Evolutionary conservation across 2,797 vertebrate species (phyloP).

Genomic region (Taenioides sp.): DNA sequence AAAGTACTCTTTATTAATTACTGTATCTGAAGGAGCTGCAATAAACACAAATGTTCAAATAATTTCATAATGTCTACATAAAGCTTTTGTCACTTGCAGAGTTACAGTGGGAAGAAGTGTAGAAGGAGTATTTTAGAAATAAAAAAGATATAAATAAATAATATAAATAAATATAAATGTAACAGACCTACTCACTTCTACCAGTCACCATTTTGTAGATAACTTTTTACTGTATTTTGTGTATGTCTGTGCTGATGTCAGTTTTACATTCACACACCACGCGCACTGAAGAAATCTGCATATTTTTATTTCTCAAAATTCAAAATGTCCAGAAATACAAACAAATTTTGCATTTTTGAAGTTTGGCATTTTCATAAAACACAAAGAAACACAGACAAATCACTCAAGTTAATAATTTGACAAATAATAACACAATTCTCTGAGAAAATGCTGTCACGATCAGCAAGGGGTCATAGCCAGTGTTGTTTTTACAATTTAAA

Average conservation of each 20-base stretch:
- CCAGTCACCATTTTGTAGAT: background rate
- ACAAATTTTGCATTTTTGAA: slow-evolving; percentile 34
- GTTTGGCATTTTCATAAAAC: slow-evolving; percentile 50
- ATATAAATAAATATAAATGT: background rate
- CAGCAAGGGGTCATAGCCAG: slow-evolving; percentile 31
- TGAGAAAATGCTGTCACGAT: slow-evolving; percentile 22
- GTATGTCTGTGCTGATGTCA: background rate
- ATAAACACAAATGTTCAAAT: too few species aligned
- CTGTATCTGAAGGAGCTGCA: too few species aligned
- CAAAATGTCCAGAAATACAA: slow-evolving; percentile 63
- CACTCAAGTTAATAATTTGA: slow-evolving; percentile 50
- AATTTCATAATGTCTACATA: too few species aligned
- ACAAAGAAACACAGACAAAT: slow-evolving; percentile 55
- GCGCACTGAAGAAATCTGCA: slow-evolving; percentile 17
- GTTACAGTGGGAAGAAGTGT: too few species aligned
- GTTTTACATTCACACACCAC: background rate
- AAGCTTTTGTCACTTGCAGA: too few species aligned
- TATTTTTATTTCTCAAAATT: slow-evolving; percentile 64
- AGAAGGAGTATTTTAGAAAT: too few species aligned
- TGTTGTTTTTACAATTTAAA: slow-evolving; percentile 17
- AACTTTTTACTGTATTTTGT: background rate
- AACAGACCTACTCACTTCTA: too few species aligned
- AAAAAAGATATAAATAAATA: too few species aligned
- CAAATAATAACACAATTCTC: slow-evolving; percentile 53
- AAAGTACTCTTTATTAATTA: too few species aligned